Percentiles rank a stretch among this genome's conserved stretches.
phyloP scores from a whole-genome alignment of 2,888 invertebrate genomes.

The Lathronympha strigana region DNA sequence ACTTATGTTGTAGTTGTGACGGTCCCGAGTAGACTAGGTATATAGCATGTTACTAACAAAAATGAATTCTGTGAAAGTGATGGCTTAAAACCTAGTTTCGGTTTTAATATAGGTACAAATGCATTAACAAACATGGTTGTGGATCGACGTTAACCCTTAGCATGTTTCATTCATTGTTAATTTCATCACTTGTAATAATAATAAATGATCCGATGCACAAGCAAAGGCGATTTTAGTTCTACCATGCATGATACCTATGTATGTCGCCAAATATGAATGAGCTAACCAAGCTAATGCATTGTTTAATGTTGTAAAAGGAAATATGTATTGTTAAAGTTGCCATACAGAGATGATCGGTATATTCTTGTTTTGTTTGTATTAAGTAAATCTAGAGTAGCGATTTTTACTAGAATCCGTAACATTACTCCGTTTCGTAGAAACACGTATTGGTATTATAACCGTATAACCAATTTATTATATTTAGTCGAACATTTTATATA shows the following conservation, averaged over 20 bases:
- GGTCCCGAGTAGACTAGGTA: slow-evolving; percentile 49
- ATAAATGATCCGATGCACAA: slow-evolving; percentile 12
- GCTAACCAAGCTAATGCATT: slow-evolving; percentile 56
- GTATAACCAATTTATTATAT: neutral
- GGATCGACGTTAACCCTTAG: slow-evolving; percentile 8
- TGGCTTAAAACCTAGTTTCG: slow-evolving; percentile 21
- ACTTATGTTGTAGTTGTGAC: slow-evolving; percentile 51
- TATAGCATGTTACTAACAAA: slow-evolving; percentile 37
- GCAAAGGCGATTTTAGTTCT: neutral
- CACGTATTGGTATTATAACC: neutral
- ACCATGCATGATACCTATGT: slow-evolving; percentile 41
- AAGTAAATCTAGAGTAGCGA: slow-evolving; percentile 21
- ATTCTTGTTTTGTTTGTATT: slow-evolving; percentile 7
- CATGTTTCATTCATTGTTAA: slow-evolving; percentile 35
- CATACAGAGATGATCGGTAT: slow-evolving; percentile 13
- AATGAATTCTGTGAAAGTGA: slow-evolving; percentile 16
- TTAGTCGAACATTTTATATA: neutral
- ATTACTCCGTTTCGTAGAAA: neutral
- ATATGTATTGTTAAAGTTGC: slow-evolving; percentile 61
- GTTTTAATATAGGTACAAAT: slow-evolving; percentile 1
- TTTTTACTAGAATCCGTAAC: slow-evolving; percentile 10
- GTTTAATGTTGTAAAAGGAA: slow-evolving; percentile 45
- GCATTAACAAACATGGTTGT: slow-evolving; percentile 17
- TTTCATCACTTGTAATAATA: slow-evolving; percentile 10
- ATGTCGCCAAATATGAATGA: slow-evolving; percentile 51